Evolutionary conservation across 2,888 invertebrate species (phyloP).

Genomic region (Sclerodermus sp.): DNA sequence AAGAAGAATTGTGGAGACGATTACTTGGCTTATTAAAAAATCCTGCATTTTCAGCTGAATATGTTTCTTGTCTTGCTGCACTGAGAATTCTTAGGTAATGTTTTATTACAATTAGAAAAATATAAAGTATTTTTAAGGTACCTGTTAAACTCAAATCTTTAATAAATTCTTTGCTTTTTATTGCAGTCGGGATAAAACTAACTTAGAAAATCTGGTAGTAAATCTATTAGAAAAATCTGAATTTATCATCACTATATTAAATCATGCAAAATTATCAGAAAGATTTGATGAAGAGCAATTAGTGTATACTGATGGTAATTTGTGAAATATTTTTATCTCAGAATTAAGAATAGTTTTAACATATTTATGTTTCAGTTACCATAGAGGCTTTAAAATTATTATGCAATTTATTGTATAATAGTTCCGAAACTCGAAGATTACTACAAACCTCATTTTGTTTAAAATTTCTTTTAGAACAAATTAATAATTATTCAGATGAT

Average conservation of each 20-base stretch:
- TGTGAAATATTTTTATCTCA: too few relatives aligned
- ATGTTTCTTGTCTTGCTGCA: slow-evolving; percentile 63
- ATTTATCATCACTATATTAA: slow-evolving; percentile 69
- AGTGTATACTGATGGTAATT: slow-evolving; percentile 52
- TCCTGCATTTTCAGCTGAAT: slow-evolving; percentile 57
- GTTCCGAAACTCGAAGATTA: slow-evolving; percentile 64
- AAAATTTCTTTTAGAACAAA: slow-evolving; percentile 68
- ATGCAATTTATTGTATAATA: slow-evolving; percentile 86
- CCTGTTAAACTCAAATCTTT: neutral
- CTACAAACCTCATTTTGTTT: slow-evolving; percentile 37
- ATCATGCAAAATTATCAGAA: slow-evolving; percentile 67
- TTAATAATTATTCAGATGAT: slow-evolving; percentile 66
- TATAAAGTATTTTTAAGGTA: neutral
- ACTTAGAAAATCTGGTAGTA: slow-evolving; percentile 70
- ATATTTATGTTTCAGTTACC: slow-evolving; percentile 55
- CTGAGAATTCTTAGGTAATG: slow-evolving; percentile 71
- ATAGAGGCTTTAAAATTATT: slow-evolving; percentile 85
- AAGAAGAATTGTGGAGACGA: slow-evolving; percentile 65
- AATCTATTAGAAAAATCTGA: slow-evolving; percentile 53
- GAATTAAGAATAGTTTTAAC: slow-evolving; percentile 2
- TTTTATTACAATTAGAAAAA: neutral
- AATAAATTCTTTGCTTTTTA: too few relatives aligned
- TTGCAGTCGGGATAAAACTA: slow-evolving; percentile 76
- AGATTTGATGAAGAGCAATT: slow-evolving; percentile 55
- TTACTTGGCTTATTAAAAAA: slow-evolving; percentile 65